These are phyloP conservation scores for Pygmarrhopalites habei DNA, from an alignment of 1,140 invertebrate genomes.

Conservation along the genomic window DNA sequence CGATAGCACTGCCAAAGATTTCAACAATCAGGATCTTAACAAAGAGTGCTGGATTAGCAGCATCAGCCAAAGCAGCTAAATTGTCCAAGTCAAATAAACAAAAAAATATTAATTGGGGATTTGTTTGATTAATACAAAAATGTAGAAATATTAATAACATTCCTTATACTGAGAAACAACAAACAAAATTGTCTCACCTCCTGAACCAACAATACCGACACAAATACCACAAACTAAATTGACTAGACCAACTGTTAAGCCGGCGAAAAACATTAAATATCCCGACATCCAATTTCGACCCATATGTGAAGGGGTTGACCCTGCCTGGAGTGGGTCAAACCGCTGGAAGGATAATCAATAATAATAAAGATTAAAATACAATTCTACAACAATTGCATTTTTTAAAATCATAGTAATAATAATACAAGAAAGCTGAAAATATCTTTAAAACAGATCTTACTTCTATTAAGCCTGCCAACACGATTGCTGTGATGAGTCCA, in stretches of 20 bases:
- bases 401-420: too few relatives aligned
- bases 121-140: too few relatives aligned
- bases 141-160: too few relatives aligned
- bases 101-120: too few relatives aligned
- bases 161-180: too few relatives aligned
- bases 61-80: conserved; percentile 93
- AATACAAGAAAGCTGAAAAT: too few relatives aligned
- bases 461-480: conserved; percentile 75
- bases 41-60: conserved; percentile 86
- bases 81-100: too few relatives aligned
- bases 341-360: conserved; percentile 18
- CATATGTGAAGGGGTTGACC: conserved; percentile 6
- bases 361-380: too few relatives aligned
- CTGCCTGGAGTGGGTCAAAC: conserved; percentile 23
- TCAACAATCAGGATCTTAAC: conserved; percentile 97
- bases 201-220: conserved; percentile 91
- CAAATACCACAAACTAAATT: conserved; percentile 93
- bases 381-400: too few relatives aligned
- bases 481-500: conserved; percentile 95
- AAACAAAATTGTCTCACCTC: too few relatives aligned
- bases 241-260: conserved; percentile 83
- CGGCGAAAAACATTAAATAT: conserved; percentile 93
- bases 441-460: too few relatives aligned
- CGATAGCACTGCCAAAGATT: conserved; percentile 96
- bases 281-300: conserved; percentile 61